Conservation (phyloP, 2,888 invertebrate species). For the Cheiracanthium punctorium region DNA sequence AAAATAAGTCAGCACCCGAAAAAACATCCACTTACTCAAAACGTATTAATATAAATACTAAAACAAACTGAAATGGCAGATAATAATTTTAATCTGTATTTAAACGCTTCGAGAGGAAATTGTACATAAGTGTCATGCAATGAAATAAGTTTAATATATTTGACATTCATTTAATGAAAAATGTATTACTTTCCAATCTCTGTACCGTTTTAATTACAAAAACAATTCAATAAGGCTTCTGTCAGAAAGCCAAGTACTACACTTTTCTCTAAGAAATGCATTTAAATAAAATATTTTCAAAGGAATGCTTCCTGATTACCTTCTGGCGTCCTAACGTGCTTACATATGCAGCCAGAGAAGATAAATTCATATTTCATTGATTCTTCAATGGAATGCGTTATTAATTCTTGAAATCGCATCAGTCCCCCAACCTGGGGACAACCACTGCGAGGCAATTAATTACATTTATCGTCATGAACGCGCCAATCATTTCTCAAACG, state of each 20-base stretch:
- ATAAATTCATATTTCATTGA: conserved; percentile 24
- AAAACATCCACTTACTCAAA: too few species aligned
- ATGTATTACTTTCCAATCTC: too few species aligned
- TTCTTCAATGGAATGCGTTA: conserved; percentile 24
- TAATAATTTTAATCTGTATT: too few species aligned
- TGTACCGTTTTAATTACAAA: neutral
- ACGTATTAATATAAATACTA: too few species aligned
- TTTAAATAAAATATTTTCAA: conserved; percentile 2
- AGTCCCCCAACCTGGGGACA: neutral
- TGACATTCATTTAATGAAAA: neutral
- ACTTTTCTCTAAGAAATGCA: neutral
- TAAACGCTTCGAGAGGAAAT: neutral
- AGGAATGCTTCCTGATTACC: neutral
- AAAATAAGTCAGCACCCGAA: too few species aligned
- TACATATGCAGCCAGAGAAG: conserved; percentile 16
- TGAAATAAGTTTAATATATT: neutral
- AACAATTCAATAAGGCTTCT: neutral
- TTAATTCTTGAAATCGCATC: conserved; percentile 19
- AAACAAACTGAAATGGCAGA: too few species aligned
- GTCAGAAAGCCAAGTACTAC: neutral
- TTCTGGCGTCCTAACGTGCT: neutral
- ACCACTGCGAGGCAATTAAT: conserved; percentile 12
- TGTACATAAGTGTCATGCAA: neutral
- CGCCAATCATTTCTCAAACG: neutral
- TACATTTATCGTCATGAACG: neutral